Conservation (phyloP, 2,888 invertebrate genomes). For the Drosophila emarginata region DNA sequence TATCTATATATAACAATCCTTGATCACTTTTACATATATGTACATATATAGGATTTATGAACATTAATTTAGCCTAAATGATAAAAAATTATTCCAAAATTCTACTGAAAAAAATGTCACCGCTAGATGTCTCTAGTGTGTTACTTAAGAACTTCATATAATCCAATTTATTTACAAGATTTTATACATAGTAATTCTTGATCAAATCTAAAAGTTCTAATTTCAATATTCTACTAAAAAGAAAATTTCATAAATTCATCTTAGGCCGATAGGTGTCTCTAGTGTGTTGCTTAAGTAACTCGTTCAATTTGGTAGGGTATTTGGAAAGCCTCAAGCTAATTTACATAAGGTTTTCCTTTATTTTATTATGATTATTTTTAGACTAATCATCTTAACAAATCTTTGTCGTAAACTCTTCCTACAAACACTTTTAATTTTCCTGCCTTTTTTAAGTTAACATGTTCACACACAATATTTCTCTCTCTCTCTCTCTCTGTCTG, state of each 20-base stretch:
- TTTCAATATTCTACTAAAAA: no score
- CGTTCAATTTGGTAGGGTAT: background rate
- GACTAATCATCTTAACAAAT: constrained; percentile 5
- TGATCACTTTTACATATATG: no score
- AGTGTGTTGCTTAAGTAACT: background rate
- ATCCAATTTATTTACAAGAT: no score
- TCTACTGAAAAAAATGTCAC: background rate
- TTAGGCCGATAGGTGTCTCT: background rate
- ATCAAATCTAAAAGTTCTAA: no score
- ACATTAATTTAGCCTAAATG: no score
- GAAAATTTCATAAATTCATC: no score
- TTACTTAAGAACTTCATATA: background rate
- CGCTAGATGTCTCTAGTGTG: background rate
- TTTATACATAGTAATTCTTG: no score
- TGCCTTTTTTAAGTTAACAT: constrained; percentile 10
- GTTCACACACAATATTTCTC: background rate
- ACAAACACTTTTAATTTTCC: constrained; percentile 3
- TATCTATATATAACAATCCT: no score
- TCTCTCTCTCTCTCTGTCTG: background rate
- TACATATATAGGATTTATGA: no score
- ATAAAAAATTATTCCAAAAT: no score
- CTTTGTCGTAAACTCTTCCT: background rate
- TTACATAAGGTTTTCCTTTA: background rate
- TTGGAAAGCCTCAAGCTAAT: background rate
- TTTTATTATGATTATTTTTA: background rate